A percentile compares a stretch with the other conserved stretches of the same genome.
These are phyloP conservation scores for Campylomormyrus tamandua DNA, from an alignment of 2,113 vertebrate genomes.

Conservation along the genomic window DNA sequence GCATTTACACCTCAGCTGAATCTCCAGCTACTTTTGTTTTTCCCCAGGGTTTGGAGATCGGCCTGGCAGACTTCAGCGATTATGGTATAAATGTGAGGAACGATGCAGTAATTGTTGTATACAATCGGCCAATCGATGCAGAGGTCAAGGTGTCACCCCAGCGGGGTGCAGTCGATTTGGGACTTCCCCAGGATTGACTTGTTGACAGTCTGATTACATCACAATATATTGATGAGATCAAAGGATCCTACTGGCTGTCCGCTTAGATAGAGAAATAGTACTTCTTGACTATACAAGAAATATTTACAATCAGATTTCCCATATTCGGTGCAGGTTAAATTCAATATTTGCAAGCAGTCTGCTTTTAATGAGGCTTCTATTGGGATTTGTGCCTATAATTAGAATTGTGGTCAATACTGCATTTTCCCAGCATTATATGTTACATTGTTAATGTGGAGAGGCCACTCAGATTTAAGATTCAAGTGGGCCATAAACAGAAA, in stretches of 20 bases:
- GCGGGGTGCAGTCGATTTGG: not conserved
- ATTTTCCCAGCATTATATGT: not conserved
- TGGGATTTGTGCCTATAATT: not conserved
- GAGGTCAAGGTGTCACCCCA: not conserved
- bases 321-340: not conserved
- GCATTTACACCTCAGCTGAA: not conserved
- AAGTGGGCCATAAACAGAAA: not conserved
- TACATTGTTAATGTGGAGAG: not conserved
- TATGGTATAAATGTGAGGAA: not conserved
- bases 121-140: not conserved
- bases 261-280: not conserved
- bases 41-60: not conserved
- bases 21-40: not conserved
- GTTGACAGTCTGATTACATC: not conserved
- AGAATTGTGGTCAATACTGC: not conserved
- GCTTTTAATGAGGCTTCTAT: not conserved
- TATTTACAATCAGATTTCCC: not conserved
- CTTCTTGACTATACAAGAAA: not conserved
- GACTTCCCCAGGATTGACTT: not conserved
- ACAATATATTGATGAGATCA: not conserved
- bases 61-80: not conserved
- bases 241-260: not conserved
- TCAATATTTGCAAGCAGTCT: not conserved
- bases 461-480: not conserved
- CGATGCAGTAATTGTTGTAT: not conserved